phyloP scores from a whole-genome alignment of 2,113 vertebrate species.

The Actenoides lindsayi region DNA sequence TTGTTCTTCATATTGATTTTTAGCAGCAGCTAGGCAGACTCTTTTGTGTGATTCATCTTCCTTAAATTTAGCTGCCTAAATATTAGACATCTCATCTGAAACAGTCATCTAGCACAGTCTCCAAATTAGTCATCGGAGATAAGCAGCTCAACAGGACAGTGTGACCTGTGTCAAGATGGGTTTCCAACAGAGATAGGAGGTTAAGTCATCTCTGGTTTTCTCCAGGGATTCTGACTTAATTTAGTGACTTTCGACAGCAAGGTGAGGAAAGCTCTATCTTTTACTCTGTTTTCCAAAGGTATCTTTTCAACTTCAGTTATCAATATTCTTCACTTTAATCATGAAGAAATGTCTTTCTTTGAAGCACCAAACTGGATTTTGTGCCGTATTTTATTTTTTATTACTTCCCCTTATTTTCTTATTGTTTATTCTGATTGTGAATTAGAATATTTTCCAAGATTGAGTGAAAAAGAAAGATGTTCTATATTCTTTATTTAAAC shows the following conservation, averaged over 20 bases:
- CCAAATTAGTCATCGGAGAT: slow-evolving; percentile 39
- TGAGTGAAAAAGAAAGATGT: not conserved
- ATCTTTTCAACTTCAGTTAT: slow-evolving; percentile 7
- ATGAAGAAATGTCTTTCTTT: not conserved
- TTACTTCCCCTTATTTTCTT: not conserved
- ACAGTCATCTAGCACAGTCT: not conserved
- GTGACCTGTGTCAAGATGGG: slow-evolving; percentile 1
- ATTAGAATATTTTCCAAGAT: slow-evolving; percentile 18
- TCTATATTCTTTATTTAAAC: slow-evolving; percentile 49
- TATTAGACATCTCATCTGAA: not conserved
- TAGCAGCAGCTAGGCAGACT: not conserved
- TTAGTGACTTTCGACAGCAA: not conserved
- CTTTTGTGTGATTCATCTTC: slow-evolving; percentile 16
- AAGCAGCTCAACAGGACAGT: slow-evolving; percentile 4
- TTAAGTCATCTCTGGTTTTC: not conserved
- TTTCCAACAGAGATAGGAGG: not conserved
- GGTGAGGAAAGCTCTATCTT: not conserved
- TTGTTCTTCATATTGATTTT: not conserved
- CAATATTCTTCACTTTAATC: slow-evolving; percentile 25
- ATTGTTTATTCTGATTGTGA: slow-evolving; percentile 4
- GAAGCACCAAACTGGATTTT: not conserved
- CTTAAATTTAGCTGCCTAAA: slow-evolving; percentile 45
- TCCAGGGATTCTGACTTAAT: not conserved
- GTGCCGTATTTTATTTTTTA: not conserved
- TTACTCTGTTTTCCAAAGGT: not conserved